Percentiles rank a stretch among this genome's conserved stretches.
Evolutionary conservation across 2,797 vertebrate genomes (phyloP).

Genomic region (Thaleichthys pacificus): DNA sequence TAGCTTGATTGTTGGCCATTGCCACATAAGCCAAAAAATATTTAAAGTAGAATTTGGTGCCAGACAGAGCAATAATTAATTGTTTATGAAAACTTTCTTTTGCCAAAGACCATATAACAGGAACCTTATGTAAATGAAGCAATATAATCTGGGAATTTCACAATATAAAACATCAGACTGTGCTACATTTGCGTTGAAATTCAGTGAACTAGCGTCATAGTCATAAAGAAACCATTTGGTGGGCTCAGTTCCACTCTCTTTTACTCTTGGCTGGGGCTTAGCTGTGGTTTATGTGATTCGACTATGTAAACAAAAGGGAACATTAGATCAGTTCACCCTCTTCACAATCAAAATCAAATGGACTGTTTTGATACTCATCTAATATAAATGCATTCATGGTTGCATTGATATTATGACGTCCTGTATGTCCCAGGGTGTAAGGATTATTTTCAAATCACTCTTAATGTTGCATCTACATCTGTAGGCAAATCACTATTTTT

Average conservation of each 20-base stretch:
- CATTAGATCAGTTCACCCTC: not conserved
- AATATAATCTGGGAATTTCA: conserved; percentile 60
- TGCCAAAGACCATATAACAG: conserved; percentile 62
- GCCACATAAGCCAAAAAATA: conserved; percentile 62
- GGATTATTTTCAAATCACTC: too few relatives aligned
- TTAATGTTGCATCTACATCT: not conserved
- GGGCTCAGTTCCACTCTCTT: conserved; percentile 16
- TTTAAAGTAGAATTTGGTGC: conserved; percentile 57
- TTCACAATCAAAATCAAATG: not conserved
- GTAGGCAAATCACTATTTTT: not conserved
- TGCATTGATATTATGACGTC: not conserved
- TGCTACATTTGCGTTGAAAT: conserved; percentile 29
- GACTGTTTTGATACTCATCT: not conserved
- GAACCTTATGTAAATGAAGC: conserved; percentile 61
- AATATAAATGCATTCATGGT: not conserved
- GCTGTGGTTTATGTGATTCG: conserved; percentile 21
- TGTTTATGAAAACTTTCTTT: conserved; percentile 62
- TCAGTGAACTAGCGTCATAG: conserved; percentile 22
- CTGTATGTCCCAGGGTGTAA: not conserved
- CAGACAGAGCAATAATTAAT: conserved; percentile 68
- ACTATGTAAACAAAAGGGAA: conserved; percentile 7
- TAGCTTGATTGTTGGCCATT: conserved; percentile 67
- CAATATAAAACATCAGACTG: conserved; percentile 51
- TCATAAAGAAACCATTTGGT: conserved; percentile 34
- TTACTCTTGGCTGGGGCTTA: conserved; percentile 26